Conservation (phyloP, 2,113 vertebrate genomes). For the Silurus meridionalis region DNA sequence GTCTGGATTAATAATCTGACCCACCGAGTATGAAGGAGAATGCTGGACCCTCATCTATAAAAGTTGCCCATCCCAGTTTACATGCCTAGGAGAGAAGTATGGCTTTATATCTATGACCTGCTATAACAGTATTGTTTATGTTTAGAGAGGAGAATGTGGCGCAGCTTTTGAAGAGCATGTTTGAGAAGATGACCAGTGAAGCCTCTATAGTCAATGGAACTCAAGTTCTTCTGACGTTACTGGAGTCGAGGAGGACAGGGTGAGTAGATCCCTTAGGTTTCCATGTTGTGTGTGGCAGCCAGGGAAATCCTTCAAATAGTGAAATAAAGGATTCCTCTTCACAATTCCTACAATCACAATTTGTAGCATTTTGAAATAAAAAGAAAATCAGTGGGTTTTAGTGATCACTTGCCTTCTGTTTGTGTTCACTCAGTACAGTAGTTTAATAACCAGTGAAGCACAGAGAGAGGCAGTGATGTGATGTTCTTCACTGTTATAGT, state of each 20-base stretch:
- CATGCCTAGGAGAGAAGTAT: neutral
- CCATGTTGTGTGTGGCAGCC: neutral
- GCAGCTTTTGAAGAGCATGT: constrained; percentile 91
- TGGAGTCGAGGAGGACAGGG: constrained; percentile 89
- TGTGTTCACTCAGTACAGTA: no score
- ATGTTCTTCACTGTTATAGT: no score
- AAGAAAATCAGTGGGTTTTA: no score
- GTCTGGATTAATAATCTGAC: no score
- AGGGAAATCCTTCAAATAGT: neutral
- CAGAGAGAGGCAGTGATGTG: no score
- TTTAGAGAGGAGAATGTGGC: constrained; percentile 89
- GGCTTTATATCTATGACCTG: neutral
- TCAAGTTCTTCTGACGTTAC: constrained; percentile 89
- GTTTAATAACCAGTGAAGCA: no score
- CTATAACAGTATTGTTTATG: constrained; percentile 18
- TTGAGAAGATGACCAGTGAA: constrained; percentile 84
- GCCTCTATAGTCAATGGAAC: constrained; percentile 90
- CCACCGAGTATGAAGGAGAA: no score
- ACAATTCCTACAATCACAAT: no score
- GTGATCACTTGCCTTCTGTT: no score
- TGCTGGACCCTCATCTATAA: no score
- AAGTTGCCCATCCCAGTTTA: neutral
- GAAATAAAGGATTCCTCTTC: neutral
- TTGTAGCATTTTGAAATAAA: no score
- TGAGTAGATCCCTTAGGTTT: constrained; percentile 63